Evolutionary conservation across 1,140 invertebrate species (phyloP), one percentile per base, ranked within the genome.

Genomic region (Leptestheria dahalacensis): DNA sequence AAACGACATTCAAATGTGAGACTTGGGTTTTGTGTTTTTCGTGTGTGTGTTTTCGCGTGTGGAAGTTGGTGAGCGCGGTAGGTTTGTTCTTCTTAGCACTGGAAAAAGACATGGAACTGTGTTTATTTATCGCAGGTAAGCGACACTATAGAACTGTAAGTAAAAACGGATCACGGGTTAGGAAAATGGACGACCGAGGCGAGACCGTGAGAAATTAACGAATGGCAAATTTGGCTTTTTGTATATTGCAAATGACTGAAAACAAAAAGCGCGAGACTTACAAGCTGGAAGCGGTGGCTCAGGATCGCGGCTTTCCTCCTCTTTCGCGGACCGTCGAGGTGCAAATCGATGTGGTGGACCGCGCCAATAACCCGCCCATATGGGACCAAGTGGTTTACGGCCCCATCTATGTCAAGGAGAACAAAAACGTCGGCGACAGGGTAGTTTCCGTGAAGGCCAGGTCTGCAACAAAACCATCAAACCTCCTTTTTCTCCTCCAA

Each of bases 391-490:
- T 83, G 71, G 83, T 89, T 73, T 96, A 95, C 81, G 90, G 90
- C 71, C 91, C 91, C 70, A 90, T 93, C 82, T 90, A 84, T 83
- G 88, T 93, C 78, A 88, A 89, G 82, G 91, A 96, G 82, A 93
- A 93, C 79, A 84, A 89, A 79, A 84, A 89, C 76, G 88, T 94
- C 73, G 91, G 91, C 75, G 86, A 88, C 78, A 92, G 87, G 83
- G 89, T 96, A 79, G 85, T 91, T 73, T 91, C 90, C 75, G 85
- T 93, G 77, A 94, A 93, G 88, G 91, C 91, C 82, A 92, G 90
- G 90, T 93, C 84, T 82, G 84, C 85, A 78, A 29, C 23, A 56
- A 26, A 20, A 26, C 11, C 21, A 55, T 11, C 25, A 56, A 46
- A n/a, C 20, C 20, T 20, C 21, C 12, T 23, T 6, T 23, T 4